Evolutionary conservation across 2,113 vertebrate species (phyloP).

Genomic region (Percina caprodes): DNA sequence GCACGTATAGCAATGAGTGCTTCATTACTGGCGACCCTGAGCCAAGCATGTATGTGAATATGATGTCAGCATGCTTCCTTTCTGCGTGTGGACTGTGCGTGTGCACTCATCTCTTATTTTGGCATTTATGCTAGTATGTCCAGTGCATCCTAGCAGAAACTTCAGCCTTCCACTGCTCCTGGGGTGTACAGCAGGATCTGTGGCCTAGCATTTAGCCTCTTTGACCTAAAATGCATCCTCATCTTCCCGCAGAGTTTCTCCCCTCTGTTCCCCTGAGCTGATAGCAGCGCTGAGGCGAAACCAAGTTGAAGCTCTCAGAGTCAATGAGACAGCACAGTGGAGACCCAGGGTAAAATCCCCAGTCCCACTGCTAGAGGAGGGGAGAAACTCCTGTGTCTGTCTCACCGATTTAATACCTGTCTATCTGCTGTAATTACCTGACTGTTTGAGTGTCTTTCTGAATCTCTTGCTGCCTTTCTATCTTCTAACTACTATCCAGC

Average conservation of each 20-base stretch:
- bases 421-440: conserved; percentile 40
- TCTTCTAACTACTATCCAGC: conserved; percentile 13
- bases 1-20: conserved; percentile 25
- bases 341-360: conserved; percentile 40
- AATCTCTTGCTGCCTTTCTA: conserved; percentile 24
- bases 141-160: conserved; percentile 37
- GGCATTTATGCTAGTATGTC: neutral
- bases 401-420: conserved; percentile 50
- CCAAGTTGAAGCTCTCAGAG: conserved; percentile 49
- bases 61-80: conserved; percentile 17
- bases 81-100: neutral
- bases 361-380: conserved; percentile 12
- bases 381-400: conserved; percentile 24
- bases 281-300: conserved; percentile 48
- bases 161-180: conserved; percentile 10
- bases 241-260: conserved; percentile 52
- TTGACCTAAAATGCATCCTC: conserved; percentile 58
- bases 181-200: conserved; percentile 32
- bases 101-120: conserved; percentile 19
- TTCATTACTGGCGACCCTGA: conserved; percentile 53
- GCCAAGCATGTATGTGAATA: neutral
- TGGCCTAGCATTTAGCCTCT: conserved; percentile 59
- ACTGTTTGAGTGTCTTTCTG: conserved; percentile 26
- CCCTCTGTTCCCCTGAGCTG: conserved; percentile 37
- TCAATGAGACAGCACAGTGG: conserved; percentile 48